phyloP scores from a whole-genome alignment of 1,140 invertebrate genomes.

The Ips nitidus region DNA sequence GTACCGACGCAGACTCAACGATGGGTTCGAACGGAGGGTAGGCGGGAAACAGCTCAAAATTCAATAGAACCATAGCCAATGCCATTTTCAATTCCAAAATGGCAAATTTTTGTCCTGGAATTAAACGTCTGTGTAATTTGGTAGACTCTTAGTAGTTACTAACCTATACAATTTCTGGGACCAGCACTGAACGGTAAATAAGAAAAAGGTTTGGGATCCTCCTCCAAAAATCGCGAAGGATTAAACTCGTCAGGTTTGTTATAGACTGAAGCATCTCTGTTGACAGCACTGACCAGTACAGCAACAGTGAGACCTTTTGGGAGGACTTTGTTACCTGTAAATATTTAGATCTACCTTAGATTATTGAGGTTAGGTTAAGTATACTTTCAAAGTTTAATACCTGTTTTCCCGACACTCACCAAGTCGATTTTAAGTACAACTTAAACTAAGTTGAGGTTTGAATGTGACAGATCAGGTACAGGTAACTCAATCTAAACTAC shows the following conservation, averaged over 20 bases:
- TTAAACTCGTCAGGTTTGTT: constrained; percentile 17
- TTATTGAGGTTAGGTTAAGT: no score
- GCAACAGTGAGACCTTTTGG: constrained; percentile 6
- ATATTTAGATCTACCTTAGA: background rate
- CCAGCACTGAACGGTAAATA: constrained; percentile 25
- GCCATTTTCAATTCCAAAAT: constrained; percentile 72
- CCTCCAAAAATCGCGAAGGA: constrained; percentile 12
- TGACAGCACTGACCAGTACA: constrained; percentile 4
- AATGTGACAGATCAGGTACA: no score
- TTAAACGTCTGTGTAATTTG: no score
- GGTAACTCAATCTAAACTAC: no score
- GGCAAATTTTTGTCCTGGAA: constrained; percentile 73
- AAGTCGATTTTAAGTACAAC: no score
- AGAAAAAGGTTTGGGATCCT: constrained; percentile 15
- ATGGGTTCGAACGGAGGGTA: constrained; percentile 39
- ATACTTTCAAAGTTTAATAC: no score
- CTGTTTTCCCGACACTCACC: no score
- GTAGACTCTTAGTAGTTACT: no score
- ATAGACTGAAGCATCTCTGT: constrained; percentile 12
- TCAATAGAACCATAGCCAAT: constrained; percentile 65
- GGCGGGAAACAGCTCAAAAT: constrained; percentile 57
- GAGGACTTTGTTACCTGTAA: constrained; percentile 3
- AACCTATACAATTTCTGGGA: constrained; percentile 24
- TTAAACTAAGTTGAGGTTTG: no score
- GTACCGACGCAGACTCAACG: constrained; percentile 48